A percentile compares a stretch with the other conserved stretches of the same genome.
Conservation (phyloP, 2,797 vertebrate species). For the Sciurus vulgaris region DNA sequence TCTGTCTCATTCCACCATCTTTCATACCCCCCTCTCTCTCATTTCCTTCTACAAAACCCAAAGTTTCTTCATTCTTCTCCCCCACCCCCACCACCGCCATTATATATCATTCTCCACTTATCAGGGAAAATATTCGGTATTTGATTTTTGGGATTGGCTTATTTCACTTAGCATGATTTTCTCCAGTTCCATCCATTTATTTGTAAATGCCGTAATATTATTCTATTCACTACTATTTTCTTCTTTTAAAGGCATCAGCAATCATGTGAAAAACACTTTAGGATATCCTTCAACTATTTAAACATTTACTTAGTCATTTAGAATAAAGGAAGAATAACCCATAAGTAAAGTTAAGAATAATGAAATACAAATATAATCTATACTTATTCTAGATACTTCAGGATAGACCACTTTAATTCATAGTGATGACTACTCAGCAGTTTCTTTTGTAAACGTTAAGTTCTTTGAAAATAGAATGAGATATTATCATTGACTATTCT, state of each 20-base stretch:
- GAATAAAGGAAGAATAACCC: neutral
- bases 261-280: neutral
- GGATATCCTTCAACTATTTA: neutral
- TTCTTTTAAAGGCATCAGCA: neutral
- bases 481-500: neutral
- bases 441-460: constrained; percentile 16
- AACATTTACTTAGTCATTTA: constrained; percentile 52
- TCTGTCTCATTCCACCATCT: too few relatives aligned
- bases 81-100: too few relatives aligned
- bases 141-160: too few relatives aligned
- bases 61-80: too few relatives aligned
- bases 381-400: neutral
- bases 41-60: too few relatives aligned
- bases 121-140: too few relatives aligned
- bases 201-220: too few relatives aligned
- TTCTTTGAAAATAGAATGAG: neutral
- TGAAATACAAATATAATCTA: neutral
- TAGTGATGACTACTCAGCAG: neutral
- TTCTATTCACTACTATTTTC: neutral
- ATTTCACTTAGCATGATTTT: too few relatives aligned
- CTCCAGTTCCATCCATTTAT: too few relatives aligned
- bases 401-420: constrained; percentile 20
- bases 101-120: too few relatives aligned
- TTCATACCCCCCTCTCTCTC: too few relatives aligned
- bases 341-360: constrained; percentile 58